phyloP scores from a whole-genome alignment of 2,113 vertebrate species.

The Odocoileus virginianus region DNA sequence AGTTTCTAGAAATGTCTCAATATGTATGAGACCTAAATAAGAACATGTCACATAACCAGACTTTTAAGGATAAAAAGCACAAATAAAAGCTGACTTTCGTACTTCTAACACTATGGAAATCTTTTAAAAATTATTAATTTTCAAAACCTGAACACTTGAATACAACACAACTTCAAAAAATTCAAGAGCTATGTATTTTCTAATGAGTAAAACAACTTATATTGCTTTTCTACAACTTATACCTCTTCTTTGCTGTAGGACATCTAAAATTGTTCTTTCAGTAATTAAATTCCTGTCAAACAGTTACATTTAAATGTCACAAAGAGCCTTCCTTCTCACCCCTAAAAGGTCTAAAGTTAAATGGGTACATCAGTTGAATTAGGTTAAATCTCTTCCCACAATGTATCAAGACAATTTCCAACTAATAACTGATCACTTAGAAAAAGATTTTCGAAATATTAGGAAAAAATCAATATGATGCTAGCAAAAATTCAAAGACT shows the following conservation, averaged over 20 bases:
- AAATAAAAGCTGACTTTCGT: not conserved
- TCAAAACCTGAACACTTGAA: conserved; percentile 35
- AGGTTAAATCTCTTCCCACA: not conserved
- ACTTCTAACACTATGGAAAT: not conserved
- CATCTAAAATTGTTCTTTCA: not conserved
- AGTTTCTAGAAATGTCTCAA: not conserved
- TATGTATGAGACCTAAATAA: not conserved
- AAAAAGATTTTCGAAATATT: not conserved
- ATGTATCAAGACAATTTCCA: not conserved
- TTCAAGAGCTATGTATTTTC: not conserved
- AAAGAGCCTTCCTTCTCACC: not conserved
- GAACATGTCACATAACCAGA: not conserved
- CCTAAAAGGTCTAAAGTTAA: not conserved
- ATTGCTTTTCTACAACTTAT: not conserved
- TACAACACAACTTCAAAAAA: not conserved
- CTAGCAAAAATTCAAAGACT: not conserved
- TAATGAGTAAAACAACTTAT: not conserved
- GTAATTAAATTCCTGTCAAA: not conserved
- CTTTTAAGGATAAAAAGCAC: not conserved
- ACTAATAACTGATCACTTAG: not conserved
- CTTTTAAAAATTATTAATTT: not conserved
- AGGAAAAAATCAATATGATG: not conserved
- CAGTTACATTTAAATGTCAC: not conserved
- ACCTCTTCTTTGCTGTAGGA: not conserved
- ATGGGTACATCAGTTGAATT: not conserved